Conservation (phyloP, 2,888 invertebrate genomes). For the Epirrhoe tristata region DNA sequence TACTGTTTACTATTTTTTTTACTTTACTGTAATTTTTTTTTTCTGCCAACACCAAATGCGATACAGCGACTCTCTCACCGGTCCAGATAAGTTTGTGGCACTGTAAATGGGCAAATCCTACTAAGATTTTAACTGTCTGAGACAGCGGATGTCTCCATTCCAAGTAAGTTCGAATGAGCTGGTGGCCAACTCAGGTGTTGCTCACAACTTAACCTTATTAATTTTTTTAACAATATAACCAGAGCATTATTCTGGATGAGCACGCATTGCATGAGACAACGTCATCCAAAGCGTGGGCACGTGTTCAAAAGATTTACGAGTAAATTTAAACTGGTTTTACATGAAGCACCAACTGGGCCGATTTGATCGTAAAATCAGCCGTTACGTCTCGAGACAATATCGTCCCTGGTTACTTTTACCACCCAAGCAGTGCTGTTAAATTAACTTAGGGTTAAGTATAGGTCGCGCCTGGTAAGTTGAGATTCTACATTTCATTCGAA, state of each 20-base stretch:
- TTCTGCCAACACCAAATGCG: too few relatives aligned
- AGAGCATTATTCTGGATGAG: conserved; percentile 44
- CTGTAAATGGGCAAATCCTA: too few relatives aligned
- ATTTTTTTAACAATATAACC: neutral
- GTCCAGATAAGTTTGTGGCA: too few relatives aligned
- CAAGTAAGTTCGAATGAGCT: too few relatives aligned
- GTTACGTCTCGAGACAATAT: conserved; percentile 78
- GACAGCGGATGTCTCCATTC: too few relatives aligned
- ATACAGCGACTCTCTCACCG: too few relatives aligned
- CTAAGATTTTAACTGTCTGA: too few relatives aligned
- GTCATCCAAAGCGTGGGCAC: conserved; percentile 64
- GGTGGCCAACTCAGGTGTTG: too few relatives aligned
- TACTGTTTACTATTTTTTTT: too few relatives aligned
- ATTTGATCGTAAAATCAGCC: conserved; percentile 81
- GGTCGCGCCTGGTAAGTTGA: conserved; percentile 57
- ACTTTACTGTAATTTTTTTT: too few relatives aligned
- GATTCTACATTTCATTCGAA: conserved; percentile 47
- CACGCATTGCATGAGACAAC: conserved; percentile 59
- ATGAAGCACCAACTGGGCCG: conserved; percentile 78
- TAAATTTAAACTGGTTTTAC: conserved; percentile 83
- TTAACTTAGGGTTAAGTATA: conserved; percentile 74
- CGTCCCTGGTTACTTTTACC: conserved; percentile 76
- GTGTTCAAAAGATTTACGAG: conserved; percentile 79
- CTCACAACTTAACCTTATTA: neutral
- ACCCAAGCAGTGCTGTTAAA: conserved; percentile 76